A percentile compares a stretch with the other conserved stretches of the same genome.
phyloP scores from a whole-genome alignment of 2,113 vertebrate genomes.

The Coptodon rendalli region DNA sequence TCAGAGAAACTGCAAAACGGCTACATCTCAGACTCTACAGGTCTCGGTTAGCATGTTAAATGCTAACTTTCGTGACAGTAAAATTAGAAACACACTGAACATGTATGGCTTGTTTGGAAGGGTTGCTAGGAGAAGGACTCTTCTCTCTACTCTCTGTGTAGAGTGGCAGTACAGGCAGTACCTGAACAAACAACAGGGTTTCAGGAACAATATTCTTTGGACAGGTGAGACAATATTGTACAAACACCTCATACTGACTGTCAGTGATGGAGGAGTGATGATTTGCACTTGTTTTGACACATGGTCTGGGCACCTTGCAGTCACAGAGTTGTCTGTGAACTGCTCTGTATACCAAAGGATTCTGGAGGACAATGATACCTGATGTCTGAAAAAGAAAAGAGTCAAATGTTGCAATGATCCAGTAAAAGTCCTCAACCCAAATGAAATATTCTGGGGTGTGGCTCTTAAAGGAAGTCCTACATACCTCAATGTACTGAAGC shows the following conservation, averaged over 20 bases:
- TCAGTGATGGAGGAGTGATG: not conserved
- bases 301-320: not conserved
- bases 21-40: not conserved
- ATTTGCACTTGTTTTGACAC: not conserved
- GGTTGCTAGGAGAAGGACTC: not conserved
- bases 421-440: not conserved
- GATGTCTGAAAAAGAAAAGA: not conserved
- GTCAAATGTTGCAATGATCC: not conserved
- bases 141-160: not conserved
- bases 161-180: not conserved
- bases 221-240: not conserved
- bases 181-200: not conserved
- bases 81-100: not conserved
- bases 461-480: not conserved
- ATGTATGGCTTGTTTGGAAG: not conserved
- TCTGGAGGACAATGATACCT: not conserved
- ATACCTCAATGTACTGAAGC: not conserved
- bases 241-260: not conserved
- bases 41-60: not conserved
- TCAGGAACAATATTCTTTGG: not conserved
- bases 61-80: not conserved
- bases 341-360: not conserved
- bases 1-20: not conserved
- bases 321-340: not conserved
- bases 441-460: not conserved